A percentile compares a stretch with the other conserved stretches of the same genome.
These are phyloP conservation scores for Parnassius smintheus DNA, from an alignment of 2,888 invertebrate genomes.

Conservation along the genomic window DNA sequence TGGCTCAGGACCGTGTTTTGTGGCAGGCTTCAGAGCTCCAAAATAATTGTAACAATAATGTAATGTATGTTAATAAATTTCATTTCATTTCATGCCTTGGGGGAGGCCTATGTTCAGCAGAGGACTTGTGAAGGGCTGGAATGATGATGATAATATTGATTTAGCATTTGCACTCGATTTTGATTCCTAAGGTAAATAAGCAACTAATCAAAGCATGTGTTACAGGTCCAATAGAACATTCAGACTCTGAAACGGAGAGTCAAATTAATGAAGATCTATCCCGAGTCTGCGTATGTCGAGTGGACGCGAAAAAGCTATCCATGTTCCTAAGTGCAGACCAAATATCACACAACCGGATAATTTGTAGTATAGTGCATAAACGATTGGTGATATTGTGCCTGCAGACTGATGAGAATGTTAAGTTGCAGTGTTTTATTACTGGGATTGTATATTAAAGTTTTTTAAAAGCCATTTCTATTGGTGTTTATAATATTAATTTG, in stretches of 20 bases:
- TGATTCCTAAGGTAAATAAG: no score
- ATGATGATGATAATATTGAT: no score
- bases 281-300: conserved; percentile 75
- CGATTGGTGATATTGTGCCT: conserved; percentile 88
- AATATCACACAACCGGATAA: conserved; percentile 85
- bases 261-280: conserved; percentile 66
- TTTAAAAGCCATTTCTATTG: no score
- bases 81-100: no score
- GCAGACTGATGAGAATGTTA: conserved; percentile 86
- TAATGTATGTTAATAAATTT: no score
- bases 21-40: no score
- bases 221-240: conserved; percentile 71
- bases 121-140: no score
- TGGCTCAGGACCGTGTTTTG: no score
- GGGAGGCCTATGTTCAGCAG: no score
- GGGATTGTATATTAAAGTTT: conserved; percentile 77
- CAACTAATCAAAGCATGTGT: conserved; percentile 20
- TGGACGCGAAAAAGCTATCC: conserved; percentile 90
- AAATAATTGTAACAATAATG: no score
- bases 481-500: no score
- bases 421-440: conserved; percentile 90
- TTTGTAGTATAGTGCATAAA: conserved; percentile 89
- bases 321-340: conserved; percentile 91
- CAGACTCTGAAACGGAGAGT: conserved; percentile 68
- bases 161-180: no score